Evolutionary conservation across 2,797 vertebrate genomes (phyloP), one percentile per base, ranked within the genome.

Genomic region (Fratercula arctica): DNA sequence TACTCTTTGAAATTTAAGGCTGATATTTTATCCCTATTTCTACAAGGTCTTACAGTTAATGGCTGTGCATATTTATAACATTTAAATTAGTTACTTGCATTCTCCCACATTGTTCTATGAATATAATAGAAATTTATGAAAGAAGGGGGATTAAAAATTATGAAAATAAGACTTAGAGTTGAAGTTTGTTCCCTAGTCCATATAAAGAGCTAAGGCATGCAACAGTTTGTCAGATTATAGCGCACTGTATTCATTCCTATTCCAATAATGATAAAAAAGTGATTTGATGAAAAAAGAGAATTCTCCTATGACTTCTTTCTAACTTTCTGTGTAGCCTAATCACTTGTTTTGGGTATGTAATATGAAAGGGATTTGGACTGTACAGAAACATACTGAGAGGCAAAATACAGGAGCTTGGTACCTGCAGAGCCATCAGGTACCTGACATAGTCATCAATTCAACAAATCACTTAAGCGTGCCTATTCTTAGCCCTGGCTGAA

Each of bases 1-100:
- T 59, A 81, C 46, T 57, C 68, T 93, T 92, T 95, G 75, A 92
- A 95, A 94, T 91, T 56, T 84, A 95, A 76, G 54, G 57, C 50
- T 89, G 41, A 59, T 94, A 70, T 73, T 87, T 92, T 78, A 84
- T 48, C 57, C 46, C 21, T 61, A 18, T 73, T 69, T 56, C 50
- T 70, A 87, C 43, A 85, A 80, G 85, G 35, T 41, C 61, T 45
- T 86, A 39, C n/a, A 56, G 57, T 73, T 95, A 93, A 76, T 48
- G 70, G 6, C n/a, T 59, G 56, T 92, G 51, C 50, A 78, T 89
- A 92, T 88, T 95, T 92, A 81, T 86, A 26, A 43, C 7, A 75
- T 91, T 94, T 59, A 87, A 93, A 95, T 85, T 43, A 77, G n/a
- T 70, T 85, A 70, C 57, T 87, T 91, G 43, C 20, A 70, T 80